Base-by-base conservation (phyloP, 2,797 vertebrate species). In the Leucoraja ocellata region DNA sequence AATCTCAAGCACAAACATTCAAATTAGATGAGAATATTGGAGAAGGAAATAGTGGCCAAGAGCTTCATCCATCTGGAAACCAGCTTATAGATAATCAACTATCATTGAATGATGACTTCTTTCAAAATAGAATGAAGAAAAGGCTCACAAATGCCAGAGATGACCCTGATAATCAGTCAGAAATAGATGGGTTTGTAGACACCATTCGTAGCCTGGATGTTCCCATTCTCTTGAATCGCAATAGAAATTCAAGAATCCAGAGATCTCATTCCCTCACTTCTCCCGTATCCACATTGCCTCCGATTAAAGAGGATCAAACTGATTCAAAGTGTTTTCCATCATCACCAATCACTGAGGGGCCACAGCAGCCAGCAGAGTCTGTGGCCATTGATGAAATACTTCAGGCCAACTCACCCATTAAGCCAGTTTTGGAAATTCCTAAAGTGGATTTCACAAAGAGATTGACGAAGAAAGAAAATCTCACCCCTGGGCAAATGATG, bases 171-270 rank as follows among this genome's bases (percentile, higher is more conserved):
- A 95, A 96, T 61, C 94, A 95, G 86, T 95, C 95, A 28, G 97
- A 99, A 86, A 98, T 99, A 97, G 97, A 99, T 63, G 96, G 93
- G 54, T 96, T 99, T 0, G 96, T 98, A 95, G 98, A 98, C 93
- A 98, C 98, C 0, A 96, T 99, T 58, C 97, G 97, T 93, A 98
- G 94, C 95, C 98, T 99, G 97, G 97, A 97, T 3, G 96, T 97
- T n/a, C 95, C 98, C 0, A 94, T 97, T 93, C 95, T 96, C 93
- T 93, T 96, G 21, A 97, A 96, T 93, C 96, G 94, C 0, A 95
- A 95, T 93, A 96, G 95, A 71, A 4, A 83, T 25, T 94, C 94
- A 0, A 96, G 97, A 91, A 93, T 93, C 74, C 90, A 95, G 0
- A 97, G 97, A 0, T 94, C n/a, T 8, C 84, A 36, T 88, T 68